Percentiles rank a stretch among this genome's conserved stretches.
phyloP scores from a whole-genome alignment of 2,888 invertebrate genomes.

The Eulithis testata region DNA sequence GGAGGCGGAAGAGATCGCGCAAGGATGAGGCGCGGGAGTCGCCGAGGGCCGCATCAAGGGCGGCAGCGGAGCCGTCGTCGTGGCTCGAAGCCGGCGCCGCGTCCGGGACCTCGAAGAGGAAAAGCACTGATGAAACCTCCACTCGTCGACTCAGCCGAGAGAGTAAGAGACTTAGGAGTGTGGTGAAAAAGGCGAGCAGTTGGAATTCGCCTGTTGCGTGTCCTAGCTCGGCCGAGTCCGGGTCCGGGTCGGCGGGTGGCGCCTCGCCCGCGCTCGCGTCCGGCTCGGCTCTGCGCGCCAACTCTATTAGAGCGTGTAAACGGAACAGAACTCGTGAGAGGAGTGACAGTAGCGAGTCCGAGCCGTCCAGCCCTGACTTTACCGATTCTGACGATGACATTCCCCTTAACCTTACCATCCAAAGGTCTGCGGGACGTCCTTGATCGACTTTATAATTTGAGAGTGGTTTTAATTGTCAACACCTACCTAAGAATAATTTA shows the following conservation, averaged over 20 bases:
- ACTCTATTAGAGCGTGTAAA: neutral
- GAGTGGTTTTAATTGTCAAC: neutral
- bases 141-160: conserved; percentile 51
- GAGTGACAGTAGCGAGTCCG: neutral
- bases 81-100: neutral
- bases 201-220: conserved; percentile 10
- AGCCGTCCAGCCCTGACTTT: conserved; percentile 21
- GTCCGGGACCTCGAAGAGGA: conserved; percentile 14
- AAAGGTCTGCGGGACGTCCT: conserved; percentile 27
- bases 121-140: conserved; percentile 7
- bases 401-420: conserved; percentile 68
- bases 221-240: neutral
- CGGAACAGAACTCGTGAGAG: neutral
- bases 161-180: conserved; percentile 73
- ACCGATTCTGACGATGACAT: conserved; percentile 72
- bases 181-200: conserved; percentile 65
- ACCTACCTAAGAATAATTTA: conserved; percentile 10
- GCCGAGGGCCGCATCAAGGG: conserved; percentile 1
- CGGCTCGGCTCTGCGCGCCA: neutral
- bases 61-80: conserved; percentile 2
- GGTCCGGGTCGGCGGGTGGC: no score
- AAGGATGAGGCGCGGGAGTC: conserved; percentile 7
- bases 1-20: conserved; percentile 4
- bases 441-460: neutral
- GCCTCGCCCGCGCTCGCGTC: no score